These are phyloP conservation scores for Chiropotes sagulatus DNA, from an alignment of 2,797 vertebrate genomes.

Conservation along the genomic window DNA sequence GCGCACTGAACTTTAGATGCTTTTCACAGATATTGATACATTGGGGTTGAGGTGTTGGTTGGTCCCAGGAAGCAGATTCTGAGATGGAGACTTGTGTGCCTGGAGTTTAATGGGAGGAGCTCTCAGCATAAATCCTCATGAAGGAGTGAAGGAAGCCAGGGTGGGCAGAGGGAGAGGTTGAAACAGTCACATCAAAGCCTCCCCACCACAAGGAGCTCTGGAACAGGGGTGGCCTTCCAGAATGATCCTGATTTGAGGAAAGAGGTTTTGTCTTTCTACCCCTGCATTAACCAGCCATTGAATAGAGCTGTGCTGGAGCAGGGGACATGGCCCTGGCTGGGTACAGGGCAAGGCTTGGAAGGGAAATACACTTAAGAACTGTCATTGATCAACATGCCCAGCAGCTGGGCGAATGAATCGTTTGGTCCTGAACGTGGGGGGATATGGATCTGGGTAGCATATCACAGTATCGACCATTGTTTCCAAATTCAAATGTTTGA, in stretches of 20 bases:
- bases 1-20: neutral
- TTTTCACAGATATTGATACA: neutral
- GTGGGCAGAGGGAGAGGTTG: neutral
- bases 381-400: neutral
- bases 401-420: neutral
- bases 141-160: neutral
- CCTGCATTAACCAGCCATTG: fast-evolving
- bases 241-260: neutral
- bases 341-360: neutral
- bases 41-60: neutral
- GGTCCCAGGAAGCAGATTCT: neutral
- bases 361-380: neutral
- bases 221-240: neutral
- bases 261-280: neutral
- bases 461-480: neutral
- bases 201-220: neutral
- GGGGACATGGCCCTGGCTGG: neutral
- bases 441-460: neutral
- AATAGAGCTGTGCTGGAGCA: neutral
- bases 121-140: neutral
- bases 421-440: neutral
- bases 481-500: neutral
- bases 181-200: neutral
- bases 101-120: neutral
- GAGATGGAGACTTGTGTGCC: neutral